These are phyloP conservation scores for Ornithoptera priamus DNA, from an alignment of 2,888 invertebrate species.

Conservation along the genomic window DNA sequence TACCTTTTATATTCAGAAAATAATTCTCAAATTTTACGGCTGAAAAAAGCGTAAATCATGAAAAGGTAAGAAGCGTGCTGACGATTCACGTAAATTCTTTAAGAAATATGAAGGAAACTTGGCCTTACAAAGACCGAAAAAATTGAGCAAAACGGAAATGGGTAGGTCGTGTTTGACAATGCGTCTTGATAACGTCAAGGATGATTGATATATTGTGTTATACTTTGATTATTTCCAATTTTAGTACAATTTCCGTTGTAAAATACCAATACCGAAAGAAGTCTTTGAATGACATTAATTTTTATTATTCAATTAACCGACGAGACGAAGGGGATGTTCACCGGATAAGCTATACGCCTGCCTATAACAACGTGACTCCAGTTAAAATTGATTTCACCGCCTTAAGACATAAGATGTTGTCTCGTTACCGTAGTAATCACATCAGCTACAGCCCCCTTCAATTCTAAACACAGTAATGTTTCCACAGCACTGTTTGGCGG, in stretches of 20 bases:
- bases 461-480: too few species aligned
- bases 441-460: too few species aligned
- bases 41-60: background rate
- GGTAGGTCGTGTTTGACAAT: conserved; percentile 5
- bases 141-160: conserved; percentile 1
- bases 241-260: background rate
- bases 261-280: background rate
- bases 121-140: background rate
- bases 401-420: too few species aligned
- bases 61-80: background rate
- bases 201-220: background rate
- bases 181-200: background rate
- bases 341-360: too few species aligned
- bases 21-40: background rate
- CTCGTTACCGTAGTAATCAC: too few species aligned
- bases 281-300: too few species aligned
- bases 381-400: too few species aligned
- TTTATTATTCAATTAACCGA: too few species aligned
- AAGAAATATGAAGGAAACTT: background rate
- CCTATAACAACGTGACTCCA: too few species aligned
- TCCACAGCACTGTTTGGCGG: too few species aligned
- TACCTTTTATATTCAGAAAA: background rate
- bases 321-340: too few species aligned
- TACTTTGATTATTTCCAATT: background rate
- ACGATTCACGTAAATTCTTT: background rate